Percentiles rank a stretch among this genome's conserved stretches.
Conservation (phyloP, 2,888 invertebrate genomes). For the Oxytorus armatus region DNA sequence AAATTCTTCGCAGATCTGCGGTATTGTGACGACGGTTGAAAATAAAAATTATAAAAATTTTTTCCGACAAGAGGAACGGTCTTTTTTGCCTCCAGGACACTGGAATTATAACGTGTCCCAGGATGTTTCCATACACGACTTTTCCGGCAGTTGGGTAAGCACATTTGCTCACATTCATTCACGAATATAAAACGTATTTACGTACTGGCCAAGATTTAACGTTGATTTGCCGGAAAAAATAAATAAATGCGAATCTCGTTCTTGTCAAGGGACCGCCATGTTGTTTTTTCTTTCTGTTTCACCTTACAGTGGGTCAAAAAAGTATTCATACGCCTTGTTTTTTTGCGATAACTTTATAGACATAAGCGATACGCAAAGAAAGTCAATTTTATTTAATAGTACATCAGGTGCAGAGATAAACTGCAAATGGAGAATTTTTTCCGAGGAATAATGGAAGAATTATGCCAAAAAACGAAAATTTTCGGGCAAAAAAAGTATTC, state of each 20-base stretch:
- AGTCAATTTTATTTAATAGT: too few species aligned
- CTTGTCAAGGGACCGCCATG: conserved; percentile 20
- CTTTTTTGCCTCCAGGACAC: conserved; percentile 50
- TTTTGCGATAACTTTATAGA: too few species aligned
- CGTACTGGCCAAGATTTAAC: conserved; percentile 14
- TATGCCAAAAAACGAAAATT: too few species aligned
- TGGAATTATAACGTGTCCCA: conserved; percentile 66
- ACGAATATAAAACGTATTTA: not conserved
- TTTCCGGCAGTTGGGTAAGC: conserved; percentile 83
- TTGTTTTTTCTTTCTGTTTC: conserved; percentile 40
- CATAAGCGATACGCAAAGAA: too few species aligned
- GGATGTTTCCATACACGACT: conserved; percentile 83
- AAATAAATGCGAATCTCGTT: conserved; percentile 11
- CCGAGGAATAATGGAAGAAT: too few species aligned
- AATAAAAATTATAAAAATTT: conserved; percentile 30
- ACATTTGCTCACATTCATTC: not conserved
- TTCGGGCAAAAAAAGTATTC: too few species aligned
- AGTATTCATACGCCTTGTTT: too few species aligned
- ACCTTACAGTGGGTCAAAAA: too few species aligned
- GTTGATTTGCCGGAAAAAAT: conserved; percentile 21
- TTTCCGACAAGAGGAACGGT: conserved; percentile 44
- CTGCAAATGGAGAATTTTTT: too few species aligned
- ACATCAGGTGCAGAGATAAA: too few species aligned
- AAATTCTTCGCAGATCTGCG: conserved; percentile 3
- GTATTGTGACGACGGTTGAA: too few species aligned